Evolutionary conservation across 2,888 invertebrate species (phyloP).

Genomic region (Plutella xylostella): DNA sequence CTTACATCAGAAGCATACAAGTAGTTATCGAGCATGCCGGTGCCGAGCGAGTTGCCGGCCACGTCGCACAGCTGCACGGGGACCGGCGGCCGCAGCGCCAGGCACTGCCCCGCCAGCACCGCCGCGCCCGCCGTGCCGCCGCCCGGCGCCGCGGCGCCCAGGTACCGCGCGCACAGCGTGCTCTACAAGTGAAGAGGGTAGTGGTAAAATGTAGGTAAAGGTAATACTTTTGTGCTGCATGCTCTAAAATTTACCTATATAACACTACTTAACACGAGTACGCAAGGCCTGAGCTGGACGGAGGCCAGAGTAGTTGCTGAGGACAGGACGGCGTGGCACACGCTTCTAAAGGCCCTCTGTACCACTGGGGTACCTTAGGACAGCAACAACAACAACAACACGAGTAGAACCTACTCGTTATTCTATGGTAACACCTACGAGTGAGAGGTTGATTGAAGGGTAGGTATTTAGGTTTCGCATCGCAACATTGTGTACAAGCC

Average conservation of each 20-base stretch:
- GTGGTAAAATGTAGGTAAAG: no score
- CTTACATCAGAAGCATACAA: constrained; percentile 77
- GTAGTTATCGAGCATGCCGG: constrained; percentile 83
- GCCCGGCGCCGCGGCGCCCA: constrained; percentile 30
- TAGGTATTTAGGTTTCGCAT: no score
- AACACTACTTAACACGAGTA: background rate
- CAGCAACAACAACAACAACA: no score
- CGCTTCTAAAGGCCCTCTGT: no score
- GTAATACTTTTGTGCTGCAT: no score
- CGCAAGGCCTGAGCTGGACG: background rate
- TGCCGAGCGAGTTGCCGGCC: constrained; percentile 81
- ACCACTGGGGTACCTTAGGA: no score
- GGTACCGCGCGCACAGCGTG: constrained; percentile 50
- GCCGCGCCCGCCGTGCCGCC: constrained; percentile 57
- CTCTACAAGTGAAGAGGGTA: constrained; percentile 43
- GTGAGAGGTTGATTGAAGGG: no score
- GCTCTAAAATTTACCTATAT: no score
- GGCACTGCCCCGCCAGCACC: constrained; percentile 56
- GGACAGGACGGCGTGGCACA: no score
- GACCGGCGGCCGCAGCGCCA: constrained; percentile 56
- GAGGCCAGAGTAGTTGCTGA: no score
- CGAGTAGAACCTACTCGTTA: no score
- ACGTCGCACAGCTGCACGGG: constrained; percentile 87
- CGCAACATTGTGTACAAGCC: no score
- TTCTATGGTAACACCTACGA: background rate